A percentile compares a stretch with the other conserved stretches of the same genome.
Evolutionary conservation across 2,797 vertebrate genomes (phyloP).

Genomic region (Melanotaenia maccullochi): DNA sequence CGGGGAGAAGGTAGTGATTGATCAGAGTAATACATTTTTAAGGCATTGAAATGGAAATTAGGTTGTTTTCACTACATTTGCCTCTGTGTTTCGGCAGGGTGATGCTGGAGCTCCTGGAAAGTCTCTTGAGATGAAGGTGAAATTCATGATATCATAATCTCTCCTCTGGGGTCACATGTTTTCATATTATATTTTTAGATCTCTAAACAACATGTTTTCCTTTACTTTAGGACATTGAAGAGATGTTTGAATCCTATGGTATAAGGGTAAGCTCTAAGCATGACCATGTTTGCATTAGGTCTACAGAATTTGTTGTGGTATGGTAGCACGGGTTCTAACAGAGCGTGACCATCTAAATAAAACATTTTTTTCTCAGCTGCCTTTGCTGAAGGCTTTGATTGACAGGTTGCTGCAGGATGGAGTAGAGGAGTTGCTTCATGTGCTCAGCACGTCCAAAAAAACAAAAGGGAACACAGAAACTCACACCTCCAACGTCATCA

Average conservation of each 20-base stretch:
- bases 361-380: slow-evolving; percentile 78
- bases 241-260: slow-evolving; percentile 88
- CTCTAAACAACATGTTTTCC: slow-evolving; percentile 29
- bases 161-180: slow-evolving; percentile 1
- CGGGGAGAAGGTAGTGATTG: slow-evolving; percentile 79
- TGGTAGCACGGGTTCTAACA: not conserved
- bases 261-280: slow-evolving; percentile 83
- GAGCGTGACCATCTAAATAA: slow-evolving; percentile 22
- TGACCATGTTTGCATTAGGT: not conserved
- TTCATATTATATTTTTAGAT: slow-evolving; percentile 18
- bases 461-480: slow-evolving; percentile 65
- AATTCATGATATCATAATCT: slow-evolving; percentile 25
- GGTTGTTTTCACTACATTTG: slow-evolving; percentile 20
- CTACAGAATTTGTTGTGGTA: not conserved
- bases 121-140: slow-evolving; percentile 88
- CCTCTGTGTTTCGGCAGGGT: slow-evolving; percentile 76
- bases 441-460: slow-evolving; percentile 69
- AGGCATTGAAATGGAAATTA: slow-evolving; percentile 32
- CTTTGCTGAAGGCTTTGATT: slow-evolving; percentile 87
- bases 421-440: slow-evolving; percentile 81
- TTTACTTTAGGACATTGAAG: slow-evolving; percentile 86
- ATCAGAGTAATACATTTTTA: slow-evolving; percentile 6
- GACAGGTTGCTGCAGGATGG: slow-evolving; percentile 84
- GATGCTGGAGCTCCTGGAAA: slow-evolving; percentile 80
- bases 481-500: slow-evolving; percentile 73